Evolutionary conservation across 1,140 invertebrate species (phyloP).

Genomic region (Olivierus martensii): DNA sequence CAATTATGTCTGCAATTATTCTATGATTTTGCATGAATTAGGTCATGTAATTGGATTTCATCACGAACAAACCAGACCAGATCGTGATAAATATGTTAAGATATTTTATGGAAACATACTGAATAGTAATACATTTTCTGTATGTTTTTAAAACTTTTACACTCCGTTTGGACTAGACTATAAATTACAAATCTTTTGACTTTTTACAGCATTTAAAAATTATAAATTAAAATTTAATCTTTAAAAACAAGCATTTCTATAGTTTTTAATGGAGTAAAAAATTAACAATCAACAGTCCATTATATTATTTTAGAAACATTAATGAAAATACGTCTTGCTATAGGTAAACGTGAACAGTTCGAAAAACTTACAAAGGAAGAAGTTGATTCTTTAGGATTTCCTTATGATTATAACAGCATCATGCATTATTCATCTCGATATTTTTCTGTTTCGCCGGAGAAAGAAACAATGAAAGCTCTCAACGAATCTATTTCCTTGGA

Average conservation of each 20-base stretch:
- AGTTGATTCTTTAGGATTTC: slow-evolving; percentile 84
- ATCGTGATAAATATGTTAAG: slow-evolving; percentile 62
- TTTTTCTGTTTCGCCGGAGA: slow-evolving; percentile 86
- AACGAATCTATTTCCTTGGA: slow-evolving; percentile 40
- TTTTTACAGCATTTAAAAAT: no score
- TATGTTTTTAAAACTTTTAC: no score
- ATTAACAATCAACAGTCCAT: no score
- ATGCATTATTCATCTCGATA: slow-evolving; percentile 99
- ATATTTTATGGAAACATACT: slow-evolving; percentile 93
- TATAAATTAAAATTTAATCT: no score
- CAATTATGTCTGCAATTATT: slow-evolving; percentile 98
- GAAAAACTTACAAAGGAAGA: slow-evolving; percentile 85
- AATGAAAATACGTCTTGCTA: slow-evolving; percentile 69
- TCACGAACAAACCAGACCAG: slow-evolving; percentile 94
- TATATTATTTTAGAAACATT: neutral
- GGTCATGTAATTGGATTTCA: slow-evolving; percentile 77
- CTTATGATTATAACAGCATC: slow-evolving; percentile 94
- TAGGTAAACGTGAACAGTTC: slow-evolving; percentile 28
- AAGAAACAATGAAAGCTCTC: slow-evolving; percentile 63
- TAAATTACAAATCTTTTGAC: no score
- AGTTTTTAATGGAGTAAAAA: no score
- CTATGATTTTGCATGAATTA: slow-evolving; percentile 96
- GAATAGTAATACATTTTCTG: slow-evolving; percentile 59
- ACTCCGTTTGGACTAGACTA: no score
- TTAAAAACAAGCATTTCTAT: no score